Percentiles rank a stretch among this genome's conserved stretches.
These are phyloP conservation scores for Bombyx mandarina DNA, from an alignment of 1,140 invertebrate genomes.

Conservation along the genomic window DNA sequence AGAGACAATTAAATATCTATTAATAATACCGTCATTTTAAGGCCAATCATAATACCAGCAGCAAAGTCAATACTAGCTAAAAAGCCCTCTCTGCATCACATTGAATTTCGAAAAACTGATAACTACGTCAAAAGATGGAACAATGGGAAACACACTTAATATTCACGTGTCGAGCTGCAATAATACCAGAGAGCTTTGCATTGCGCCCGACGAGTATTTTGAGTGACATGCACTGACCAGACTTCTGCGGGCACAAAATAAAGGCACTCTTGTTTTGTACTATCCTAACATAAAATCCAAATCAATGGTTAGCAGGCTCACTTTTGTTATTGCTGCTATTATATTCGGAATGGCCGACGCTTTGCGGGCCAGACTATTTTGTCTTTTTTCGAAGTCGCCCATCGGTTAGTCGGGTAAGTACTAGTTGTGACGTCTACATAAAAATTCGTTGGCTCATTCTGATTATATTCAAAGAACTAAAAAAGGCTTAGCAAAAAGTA, in stretches of 20 bases:
- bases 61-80: neutral
- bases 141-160: slow-evolving; percentile 49
- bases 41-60: neutral
- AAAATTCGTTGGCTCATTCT: slow-evolving; percentile 29
- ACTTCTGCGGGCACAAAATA: slow-evolving; percentile 53
- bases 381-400: slow-evolving; percentile 31
- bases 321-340: slow-evolving; percentile 61
- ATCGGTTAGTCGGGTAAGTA: slow-evolving; percentile 20
- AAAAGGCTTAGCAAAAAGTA: too few species aligned
- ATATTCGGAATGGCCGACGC: slow-evolving; percentile 33
- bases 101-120: slow-evolving; percentile 11
- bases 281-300: slow-evolving; percentile 51
- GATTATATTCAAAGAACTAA: too few species aligned
- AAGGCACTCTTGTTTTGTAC: slow-evolving; percentile 53
- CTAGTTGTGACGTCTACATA: slow-evolving; percentile 31
- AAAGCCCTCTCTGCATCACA: too few species aligned
- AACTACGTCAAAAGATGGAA: slow-evolving; percentile 17
- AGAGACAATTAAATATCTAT: too few species aligned
- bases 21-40: neutral
- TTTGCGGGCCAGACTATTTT: slow-evolving; percentile 15
- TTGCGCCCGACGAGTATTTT: slow-evolving; percentile 32
- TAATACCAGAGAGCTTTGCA: slow-evolving; percentile 43
- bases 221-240: slow-evolving; percentile 40
- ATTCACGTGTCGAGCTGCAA: slow-evolving; percentile 43
- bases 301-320: slow-evolving; percentile 62